Base-by-base conservation (phyloP, 2,888 invertebrate species). In the Lepidonotus clava region DNA sequence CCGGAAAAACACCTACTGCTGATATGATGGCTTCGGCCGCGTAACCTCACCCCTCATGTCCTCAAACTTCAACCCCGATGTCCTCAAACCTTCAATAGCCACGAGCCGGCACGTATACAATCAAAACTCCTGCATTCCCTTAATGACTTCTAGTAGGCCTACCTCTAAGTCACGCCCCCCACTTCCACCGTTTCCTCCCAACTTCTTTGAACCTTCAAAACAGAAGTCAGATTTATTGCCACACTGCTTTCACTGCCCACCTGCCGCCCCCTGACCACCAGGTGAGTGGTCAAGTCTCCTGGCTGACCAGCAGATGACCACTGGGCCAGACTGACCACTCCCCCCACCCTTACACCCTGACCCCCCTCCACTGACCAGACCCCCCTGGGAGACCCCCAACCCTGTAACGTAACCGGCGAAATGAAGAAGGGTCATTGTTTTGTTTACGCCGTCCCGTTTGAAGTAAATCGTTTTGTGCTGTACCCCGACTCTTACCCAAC, bases 401-500 rank as follows among this genome's bases (percentile, higher is more conserved):
- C 51, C 11, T 14, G 51, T 46, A 46, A 41, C 14, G 80, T 51
- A 80, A 80, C 28, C 6, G 51, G n/a, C 28, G 80, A 80, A 80
- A 80, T 80, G 51, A 51, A 46, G 51, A 80, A 41, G 46, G 24
- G 6, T 32, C 28, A 32, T 51, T 51, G 80, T 80, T 76, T 76
- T 76, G 46, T 46, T 80, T 41, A 28, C 46, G 41, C 11, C 32
- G 41, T n/a, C 36, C 80, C 80, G 80, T 80, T 80, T 80, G 80
- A 80, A 80, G 80, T 51, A 80, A 80, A 46, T 80, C 80, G 41
- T 80, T 80, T 56, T 71, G 36, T 71, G 71, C 36, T 71, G 71
- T 18, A 14, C 18, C 71, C 14, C 11, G 34, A 1, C 18, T 34
- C 38, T 5, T 21, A 1, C 36, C 14, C 71, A 71, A 34, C 21